A percentile compares a stretch with the other conserved stretches of the same genome.
phyloP scores from a whole-genome alignment of 2,888 invertebrate genomes.

The Rhabditophanes sp. region DNA sequence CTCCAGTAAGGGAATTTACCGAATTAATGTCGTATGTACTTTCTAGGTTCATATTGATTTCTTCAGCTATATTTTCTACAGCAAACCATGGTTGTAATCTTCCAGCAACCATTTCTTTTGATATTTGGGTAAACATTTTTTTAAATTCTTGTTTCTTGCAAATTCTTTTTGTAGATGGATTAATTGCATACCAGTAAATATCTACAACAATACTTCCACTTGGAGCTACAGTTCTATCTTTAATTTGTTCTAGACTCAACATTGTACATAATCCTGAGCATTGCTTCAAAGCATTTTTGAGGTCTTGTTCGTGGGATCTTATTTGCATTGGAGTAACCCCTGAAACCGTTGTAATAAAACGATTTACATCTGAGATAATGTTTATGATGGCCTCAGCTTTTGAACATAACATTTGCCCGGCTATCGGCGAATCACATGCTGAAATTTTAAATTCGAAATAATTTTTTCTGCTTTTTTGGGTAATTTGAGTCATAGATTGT shows the following conservation, averaged over 20 bases:
- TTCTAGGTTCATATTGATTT: conserved; percentile 5
- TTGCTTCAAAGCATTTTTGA: conserved; percentile 28
- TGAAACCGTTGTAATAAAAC: conserved; percentile 30
- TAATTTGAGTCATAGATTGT: conserved; percentile 29
- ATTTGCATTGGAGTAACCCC: conserved; percentile 32
- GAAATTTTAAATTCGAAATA: conserved; percentile 26
- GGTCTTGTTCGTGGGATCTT: conserved; percentile 29
- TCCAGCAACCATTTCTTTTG: conserved; percentile 29
- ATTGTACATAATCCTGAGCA: conserved; percentile 33
- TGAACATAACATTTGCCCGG: conserved; percentile 24
- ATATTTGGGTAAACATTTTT: conserved; percentile 7
- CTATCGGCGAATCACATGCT: conserved; percentile 34
- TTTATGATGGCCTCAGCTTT: conserved; percentile 33
- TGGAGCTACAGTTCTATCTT: conserved; percentile 19
- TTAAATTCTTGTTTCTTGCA: conserved; percentile 36
- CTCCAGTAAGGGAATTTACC: conserved; percentile 17
- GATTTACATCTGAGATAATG: conserved; percentile 26
- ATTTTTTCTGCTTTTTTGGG: conserved; percentile 17
- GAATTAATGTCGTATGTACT: conserved; percentile 5
- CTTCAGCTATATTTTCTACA: conserved; percentile 15
- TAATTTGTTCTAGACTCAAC: conserved; percentile 31
- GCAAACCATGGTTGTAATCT: conserved; percentile 40
- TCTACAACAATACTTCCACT: conserved; percentile 19
- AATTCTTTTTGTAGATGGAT: conserved; percentile 32
- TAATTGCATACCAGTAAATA: conserved; percentile 36